Percentiles rank a stretch among this genome's conserved stretches.
These are phyloP conservation scores for Parambassis ranga DNA, from an alignment of 2,797 vertebrate genomes.

Conservation along the genomic window DNA sequence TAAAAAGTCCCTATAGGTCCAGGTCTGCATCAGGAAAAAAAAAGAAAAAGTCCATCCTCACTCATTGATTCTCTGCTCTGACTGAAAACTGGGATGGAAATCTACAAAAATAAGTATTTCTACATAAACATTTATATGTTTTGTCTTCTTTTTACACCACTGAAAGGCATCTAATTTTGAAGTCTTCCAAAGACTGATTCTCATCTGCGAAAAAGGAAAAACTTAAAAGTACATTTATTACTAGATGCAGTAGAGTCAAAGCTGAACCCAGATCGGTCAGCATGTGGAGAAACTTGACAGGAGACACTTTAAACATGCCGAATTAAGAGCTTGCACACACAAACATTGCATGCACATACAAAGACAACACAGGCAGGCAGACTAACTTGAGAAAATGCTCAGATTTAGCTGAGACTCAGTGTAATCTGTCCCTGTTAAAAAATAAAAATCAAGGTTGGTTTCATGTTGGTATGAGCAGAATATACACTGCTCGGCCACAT, in stretches of 20 bases:
- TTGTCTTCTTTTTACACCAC: conserved; percentile 7
- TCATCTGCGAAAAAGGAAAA: conserved; percentile 22
- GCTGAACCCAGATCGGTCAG: conserved; percentile 42
- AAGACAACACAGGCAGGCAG: conserved; percentile 19
- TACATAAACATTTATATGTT: conserved; percentile 39
- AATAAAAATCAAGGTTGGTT: conserved; percentile 3
- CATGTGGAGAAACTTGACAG: conserved; percentile 5
- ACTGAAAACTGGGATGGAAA: conserved; percentile 13
- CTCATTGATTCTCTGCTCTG: conserved; percentile 36
- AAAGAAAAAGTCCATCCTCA: neutral
- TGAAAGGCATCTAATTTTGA: conserved; percentile 30
- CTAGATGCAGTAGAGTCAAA: conserved; percentile 15
- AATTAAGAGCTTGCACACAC: conserved; percentile 25
- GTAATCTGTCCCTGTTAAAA: conserved; percentile 5
- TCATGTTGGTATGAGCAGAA: conserved; percentile 15
- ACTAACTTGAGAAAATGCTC: neutral
- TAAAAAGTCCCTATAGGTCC: neutral
- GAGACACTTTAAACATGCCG: conserved; percentile 40
- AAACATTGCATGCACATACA: conserved; percentile 49
- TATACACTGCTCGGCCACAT: neutral
- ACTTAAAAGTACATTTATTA: conserved; percentile 23
- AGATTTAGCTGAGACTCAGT: conserved; percentile 20
- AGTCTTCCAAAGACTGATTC: conserved; percentile 37
- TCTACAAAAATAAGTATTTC: conserved; percentile 65
- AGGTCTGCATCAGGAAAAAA: conserved; percentile 8